phyloP scores from a whole-genome alignment of 2,113 vertebrate species.

The Pantherophis guttatus region DNA sequence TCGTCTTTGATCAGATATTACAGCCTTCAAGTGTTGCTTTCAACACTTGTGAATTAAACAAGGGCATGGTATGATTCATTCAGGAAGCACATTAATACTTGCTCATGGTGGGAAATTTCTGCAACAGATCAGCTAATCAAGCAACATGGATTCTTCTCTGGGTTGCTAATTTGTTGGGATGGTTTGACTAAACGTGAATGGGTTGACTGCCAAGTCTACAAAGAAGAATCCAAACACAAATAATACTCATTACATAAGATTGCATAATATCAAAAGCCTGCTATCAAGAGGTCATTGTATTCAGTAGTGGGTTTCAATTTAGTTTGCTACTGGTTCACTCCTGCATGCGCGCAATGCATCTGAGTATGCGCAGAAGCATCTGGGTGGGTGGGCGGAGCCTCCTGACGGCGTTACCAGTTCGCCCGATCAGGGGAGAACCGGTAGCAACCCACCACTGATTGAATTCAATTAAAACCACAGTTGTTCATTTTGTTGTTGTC shows the following conservation, averaged over 20 bases:
- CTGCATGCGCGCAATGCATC: too few relatives aligned
- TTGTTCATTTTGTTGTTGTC: neutral
- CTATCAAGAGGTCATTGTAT: neutral
- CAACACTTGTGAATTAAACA: constrained; percentile 6
- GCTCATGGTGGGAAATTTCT: neutral
- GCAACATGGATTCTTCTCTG: neutral
- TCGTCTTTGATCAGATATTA: neutral
- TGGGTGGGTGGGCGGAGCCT: too few relatives aligned
- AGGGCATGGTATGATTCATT: neutral
- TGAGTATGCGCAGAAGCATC: too few relatives aligned
- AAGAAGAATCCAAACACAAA: neutral
- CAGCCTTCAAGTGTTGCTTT: neutral
- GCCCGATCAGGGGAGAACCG: too few relatives aligned
- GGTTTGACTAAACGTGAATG: neutral
- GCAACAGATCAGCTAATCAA: neutral
- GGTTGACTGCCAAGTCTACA: neutral
- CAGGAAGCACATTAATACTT: neutral
- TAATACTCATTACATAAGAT: neutral
- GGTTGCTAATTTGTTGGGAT: neutral
- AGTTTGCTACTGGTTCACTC: too few relatives aligned
- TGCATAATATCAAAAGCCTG: neutral
- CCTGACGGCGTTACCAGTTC: too few relatives aligned
- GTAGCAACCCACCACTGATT: neutral
- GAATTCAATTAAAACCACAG: neutral
- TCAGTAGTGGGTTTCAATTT: neutral